Evolutionary conservation across 1,140 invertebrate species (phyloP).

Genomic region (Drosophila equinoxialis): DNA sequence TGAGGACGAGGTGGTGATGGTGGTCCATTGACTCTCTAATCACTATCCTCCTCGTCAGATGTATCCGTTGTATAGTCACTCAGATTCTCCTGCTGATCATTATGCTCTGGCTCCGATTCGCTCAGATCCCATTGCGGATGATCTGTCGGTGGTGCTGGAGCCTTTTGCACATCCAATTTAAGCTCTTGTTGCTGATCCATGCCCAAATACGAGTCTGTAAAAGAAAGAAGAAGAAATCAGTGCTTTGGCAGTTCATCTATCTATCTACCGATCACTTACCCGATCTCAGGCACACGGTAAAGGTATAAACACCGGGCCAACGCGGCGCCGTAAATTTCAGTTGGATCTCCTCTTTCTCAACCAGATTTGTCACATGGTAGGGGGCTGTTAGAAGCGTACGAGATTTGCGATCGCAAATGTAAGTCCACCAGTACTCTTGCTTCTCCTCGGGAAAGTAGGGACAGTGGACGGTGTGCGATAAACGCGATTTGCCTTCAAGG

Average conservation of each 20-base stretch:
- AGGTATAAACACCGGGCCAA: conserved; percentile 96
- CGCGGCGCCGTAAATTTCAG: conserved; percentile 97
- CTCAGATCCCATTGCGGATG: conserved; percentile 98
- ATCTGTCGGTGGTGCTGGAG: conserved; percentile 93
- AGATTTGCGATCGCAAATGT: conserved; percentile 97
- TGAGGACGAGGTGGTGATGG: no score
- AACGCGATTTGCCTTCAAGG: conserved; percentile 96
- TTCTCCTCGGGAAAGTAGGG: conserved; percentile 98
- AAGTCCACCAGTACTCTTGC: conserved; percentile 99
- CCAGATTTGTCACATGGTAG: conserved; percentile 93
- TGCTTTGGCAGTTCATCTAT: not conserved
- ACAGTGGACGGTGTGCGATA: conserved; percentile 97
- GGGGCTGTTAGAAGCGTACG: conserved; percentile 94
- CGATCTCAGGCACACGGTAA: conserved; percentile 95
- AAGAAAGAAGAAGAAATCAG: not conserved
- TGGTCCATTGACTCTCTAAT: conserved; percentile 45
- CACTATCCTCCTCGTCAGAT: conserved; percentile 84
- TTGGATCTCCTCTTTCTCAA: conserved; percentile 93
- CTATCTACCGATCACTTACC: conserved; percentile 72
- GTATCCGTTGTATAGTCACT: conserved; percentile 86
- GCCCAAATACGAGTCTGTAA: conserved; percentile 95
- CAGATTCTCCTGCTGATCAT: conserved; percentile 85
- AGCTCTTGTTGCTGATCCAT: conserved; percentile 96
- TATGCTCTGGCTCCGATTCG: conserved; percentile 94
- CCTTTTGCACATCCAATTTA: conserved; percentile 98